Evolutionary conservation across 2,113 vertebrate genomes (phyloP).

Genomic region (Columbina picui): DNA sequence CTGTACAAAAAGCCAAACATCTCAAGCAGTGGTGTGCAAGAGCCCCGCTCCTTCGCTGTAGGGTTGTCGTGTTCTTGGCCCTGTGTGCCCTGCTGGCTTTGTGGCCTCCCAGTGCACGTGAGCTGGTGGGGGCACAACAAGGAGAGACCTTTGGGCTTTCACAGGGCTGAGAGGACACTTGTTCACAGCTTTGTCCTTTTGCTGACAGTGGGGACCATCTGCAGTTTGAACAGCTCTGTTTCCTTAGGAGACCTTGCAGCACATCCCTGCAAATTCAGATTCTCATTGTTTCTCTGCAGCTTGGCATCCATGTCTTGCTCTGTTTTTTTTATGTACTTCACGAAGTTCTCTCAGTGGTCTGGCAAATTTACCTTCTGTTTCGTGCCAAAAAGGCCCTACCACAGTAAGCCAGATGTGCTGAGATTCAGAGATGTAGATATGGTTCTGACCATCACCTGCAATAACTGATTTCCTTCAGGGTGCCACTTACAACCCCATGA

Average conservation of each 20-base stretch:
- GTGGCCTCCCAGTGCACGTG: background rate
- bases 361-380: background rate
- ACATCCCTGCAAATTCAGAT: background rate
- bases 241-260: background rate
- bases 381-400: background rate
- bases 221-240: background rate
- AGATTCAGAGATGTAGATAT: background rate
- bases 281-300: background rate
- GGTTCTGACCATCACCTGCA: background rate
- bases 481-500: background rate
- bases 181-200: background rate
- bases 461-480: background rate
- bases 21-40: background rate
- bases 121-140: background rate
- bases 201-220: background rate
- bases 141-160: background rate
- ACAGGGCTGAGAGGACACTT: background rate
- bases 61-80: background rate
- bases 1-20: background rate
- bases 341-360: background rate
- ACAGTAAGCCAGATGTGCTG: background rate
- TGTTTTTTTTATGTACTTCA: background rate
- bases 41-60: background rate
- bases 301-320: background rate
- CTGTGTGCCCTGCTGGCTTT: background rate